Base-by-base conservation (phyloP, 2,113 vertebrate species). In the Mobula birostris region DNA sequence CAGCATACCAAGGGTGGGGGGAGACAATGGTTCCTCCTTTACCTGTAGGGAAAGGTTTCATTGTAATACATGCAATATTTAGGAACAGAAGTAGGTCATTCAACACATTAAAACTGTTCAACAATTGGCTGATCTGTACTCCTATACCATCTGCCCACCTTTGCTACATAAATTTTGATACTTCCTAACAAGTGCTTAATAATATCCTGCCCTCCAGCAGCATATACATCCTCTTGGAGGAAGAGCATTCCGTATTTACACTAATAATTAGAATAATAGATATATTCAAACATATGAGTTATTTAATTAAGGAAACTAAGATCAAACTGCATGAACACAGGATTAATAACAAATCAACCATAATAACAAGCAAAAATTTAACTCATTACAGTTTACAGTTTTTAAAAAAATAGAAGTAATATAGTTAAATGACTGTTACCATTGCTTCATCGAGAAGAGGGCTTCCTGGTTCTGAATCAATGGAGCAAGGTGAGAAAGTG, bases 381-480 rank as follows among this genome's bases (percentile, higher is more conserved):
- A 11, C 82, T 85, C 58, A 58, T 48, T 48, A 8, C 21, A 63
- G 58, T 63, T n/a, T 14, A 6, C 19, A 90, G 61, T 6, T 66
- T 87, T 87, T 32, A 66, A 74, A 2, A 19, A 74, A 21, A 11
- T 7, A 11, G 7, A 11, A 66, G 14, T 1, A 66, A 66, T 8
- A 66, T 66, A 11, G 58, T 56, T 21, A 27, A 94, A 82, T 2
- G 19, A 11, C 27, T 29, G 6, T 8, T 96, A 99, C 99, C 98
- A 98, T 98, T 48, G 98, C 98, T 24, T 99, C 97, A 94, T 99
- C 99, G 95, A 99, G 94, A 88, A 99, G 96, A 0, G 99, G 99
- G 95, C 99, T 99, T 94, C 98, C 98, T 0, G 98, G 99, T 94
- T 99, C 99, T 0, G 98, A 99, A 95, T 99, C 99, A 21, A 99